A percentile compares a stretch with the other conserved stretches of the same genome.
Evolutionary conservation across 2,113 vertebrate species (phyloP).

Genomic region (Guaruba guarouba): DNA sequence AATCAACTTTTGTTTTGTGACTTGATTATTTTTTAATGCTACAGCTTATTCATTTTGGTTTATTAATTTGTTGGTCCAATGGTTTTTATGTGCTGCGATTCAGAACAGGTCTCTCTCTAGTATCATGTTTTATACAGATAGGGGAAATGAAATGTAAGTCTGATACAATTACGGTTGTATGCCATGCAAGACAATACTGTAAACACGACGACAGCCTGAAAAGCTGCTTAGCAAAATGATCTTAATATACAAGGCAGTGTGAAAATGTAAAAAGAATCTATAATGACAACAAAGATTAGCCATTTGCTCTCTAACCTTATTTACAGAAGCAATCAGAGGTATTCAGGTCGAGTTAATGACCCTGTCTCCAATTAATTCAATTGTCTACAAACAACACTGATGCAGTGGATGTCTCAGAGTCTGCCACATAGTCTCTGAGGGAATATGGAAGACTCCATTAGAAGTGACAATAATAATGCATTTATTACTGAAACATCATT

Average conservation of each 20-base stretch:
- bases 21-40: slow-evolving; percentile 71
- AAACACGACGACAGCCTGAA: slow-evolving; percentile 69
- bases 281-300: slow-evolving; percentile 80
- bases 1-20: slow-evolving; percentile 56
- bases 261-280: slow-evolving; percentile 79
- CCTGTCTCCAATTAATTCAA: slow-evolving; percentile 85
- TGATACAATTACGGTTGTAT: slow-evolving; percentile 72
- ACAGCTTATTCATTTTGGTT: slow-evolving; percentile 70
- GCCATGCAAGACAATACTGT: slow-evolving; percentile 66
- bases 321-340: slow-evolving; percentile 83
- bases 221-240: slow-evolving; percentile 80
- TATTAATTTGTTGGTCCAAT: slow-evolving; percentile 79
- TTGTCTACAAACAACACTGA: slow-evolving; percentile 82
- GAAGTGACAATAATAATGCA: slow-evolving; percentile 83
- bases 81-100: slow-evolving; percentile 76
- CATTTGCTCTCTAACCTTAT: slow-evolving; percentile 82
- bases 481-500: slow-evolving; percentile 80
- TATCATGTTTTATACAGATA: slow-evolving; percentile 73
- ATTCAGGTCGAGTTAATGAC: slow-evolving; percentile 84
- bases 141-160: slow-evolving; percentile 74
- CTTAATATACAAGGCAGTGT: slow-evolving; percentile 80
- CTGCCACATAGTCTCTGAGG: slow-evolving; percentile 73
- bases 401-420: slow-evolving; percentile 75
- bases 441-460: slow-evolving; percentile 77
- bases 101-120: slow-evolving; percentile 57